phyloP scores from a whole-genome alignment of 2,797 vertebrate species.

The Centropyge bicolor region DNA sequence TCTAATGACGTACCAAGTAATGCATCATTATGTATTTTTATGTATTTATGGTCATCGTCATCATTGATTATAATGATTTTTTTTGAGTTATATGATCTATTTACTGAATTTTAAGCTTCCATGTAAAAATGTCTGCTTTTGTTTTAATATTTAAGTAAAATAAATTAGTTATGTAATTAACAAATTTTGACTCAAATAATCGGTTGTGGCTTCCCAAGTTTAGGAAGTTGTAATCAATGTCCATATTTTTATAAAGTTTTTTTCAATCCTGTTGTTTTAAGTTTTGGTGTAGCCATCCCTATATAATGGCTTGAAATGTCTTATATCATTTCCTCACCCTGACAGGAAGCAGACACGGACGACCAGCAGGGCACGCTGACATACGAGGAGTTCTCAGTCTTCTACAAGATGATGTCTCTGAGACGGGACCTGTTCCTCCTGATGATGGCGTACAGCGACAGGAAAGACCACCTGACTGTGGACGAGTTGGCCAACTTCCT shows the following conservation, averaged over 20 bases:
- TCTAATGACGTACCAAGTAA: too few species aligned
- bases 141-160: neutral
- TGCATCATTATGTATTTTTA: too few species aligned
- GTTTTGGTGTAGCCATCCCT: neutral
- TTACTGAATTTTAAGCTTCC: neutral
- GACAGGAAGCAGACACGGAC: constrained; percentile 97
- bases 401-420: constrained; percentile 99
- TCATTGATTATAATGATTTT: too few species aligned
- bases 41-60: too few species aligned
- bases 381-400: constrained; percentile 97
- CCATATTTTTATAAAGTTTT: neutral
- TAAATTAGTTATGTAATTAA: neutral
- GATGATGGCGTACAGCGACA: constrained; percentile 95
- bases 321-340: neutral
- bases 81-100: too few species aligned
- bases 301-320: neutral
- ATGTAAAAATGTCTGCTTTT: neutral
- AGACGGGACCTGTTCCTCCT: constrained; percentile 94
- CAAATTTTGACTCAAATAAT: neutral
- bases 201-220: neutral
- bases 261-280: neutral
- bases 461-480: constrained; percentile 94
- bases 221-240: neutral
- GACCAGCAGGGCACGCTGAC: constrained; percentile 96
- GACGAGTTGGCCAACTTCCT: constrained; percentile 95